A percentile compares a stretch with the other conserved stretches of the same genome.
Evolutionary conservation across 2,113 vertebrate species (phyloP).

Genomic region (Excalfactoria chinensis): DNA sequence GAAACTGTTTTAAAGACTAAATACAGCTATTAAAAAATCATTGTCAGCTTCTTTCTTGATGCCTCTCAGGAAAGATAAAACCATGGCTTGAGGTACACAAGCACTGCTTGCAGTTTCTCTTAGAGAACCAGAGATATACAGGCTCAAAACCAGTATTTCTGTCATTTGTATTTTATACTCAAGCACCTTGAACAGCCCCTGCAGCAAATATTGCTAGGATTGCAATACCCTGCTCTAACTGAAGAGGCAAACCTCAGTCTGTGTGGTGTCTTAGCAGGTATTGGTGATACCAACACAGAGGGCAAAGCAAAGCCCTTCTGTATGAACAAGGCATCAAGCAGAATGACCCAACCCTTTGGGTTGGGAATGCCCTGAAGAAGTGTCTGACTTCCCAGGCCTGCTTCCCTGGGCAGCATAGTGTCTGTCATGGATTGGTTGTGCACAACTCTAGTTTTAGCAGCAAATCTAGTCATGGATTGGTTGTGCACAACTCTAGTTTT

Average conservation of each 20-base stretch:
- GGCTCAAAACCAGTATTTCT: neutral
- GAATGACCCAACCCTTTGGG: neutral
- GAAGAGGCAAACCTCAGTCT: neutral
- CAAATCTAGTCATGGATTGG: neutral
- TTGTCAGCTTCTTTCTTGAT: neutral
- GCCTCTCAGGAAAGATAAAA: neutral
- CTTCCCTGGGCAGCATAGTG: accelerated
- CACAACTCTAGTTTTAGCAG: neutral
- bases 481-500: neutral
- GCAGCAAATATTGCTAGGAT: neutral
- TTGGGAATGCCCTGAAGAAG: neutral
- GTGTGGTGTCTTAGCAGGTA: neutral
- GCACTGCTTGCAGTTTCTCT: neutral
- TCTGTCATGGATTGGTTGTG: neutral
- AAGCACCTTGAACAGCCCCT: neutral
- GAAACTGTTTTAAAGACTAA: neutral
- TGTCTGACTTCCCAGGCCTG: neutral
- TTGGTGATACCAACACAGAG: neutral
- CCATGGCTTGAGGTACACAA: neutral
- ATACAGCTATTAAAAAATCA: constrained; percentile 4
- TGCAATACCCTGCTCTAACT: neutral
- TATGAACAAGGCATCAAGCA: neutral
- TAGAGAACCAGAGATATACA: neutral
- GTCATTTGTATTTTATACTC: neutral
- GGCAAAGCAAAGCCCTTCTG: neutral